Evolutionary conservation across 2,113 vertebrate genomes (phyloP).

Genomic region (Smithornis capensis): DNA sequence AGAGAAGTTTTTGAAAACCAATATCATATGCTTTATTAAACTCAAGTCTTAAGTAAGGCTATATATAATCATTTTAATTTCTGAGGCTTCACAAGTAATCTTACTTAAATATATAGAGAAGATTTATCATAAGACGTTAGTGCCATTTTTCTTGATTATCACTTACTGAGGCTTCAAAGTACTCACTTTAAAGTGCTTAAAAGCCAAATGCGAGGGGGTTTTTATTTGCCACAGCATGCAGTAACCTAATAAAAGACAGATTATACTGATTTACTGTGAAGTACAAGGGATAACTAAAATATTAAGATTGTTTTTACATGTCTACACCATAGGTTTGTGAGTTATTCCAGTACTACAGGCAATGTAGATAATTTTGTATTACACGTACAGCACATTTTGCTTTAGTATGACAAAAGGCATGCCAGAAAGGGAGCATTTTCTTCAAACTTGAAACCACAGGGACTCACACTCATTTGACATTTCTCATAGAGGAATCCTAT

Average conservation of each 20-base stretch:
- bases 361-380: not conserved
- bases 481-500: not conserved
- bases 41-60: constrained; percentile 30
- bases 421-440: not conserved
- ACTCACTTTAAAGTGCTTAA: constrained; percentile 39
- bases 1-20: constrained; percentile 19
- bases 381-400: not conserved
- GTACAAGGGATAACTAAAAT: constrained; percentile 5
- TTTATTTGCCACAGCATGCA: constrained; percentile 1
- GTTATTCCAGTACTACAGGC: not conserved
- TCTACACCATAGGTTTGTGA: not conserved
- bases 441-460: not conserved
- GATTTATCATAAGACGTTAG: constrained; percentile 40
- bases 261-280: constrained; percentile 31
- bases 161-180: constrained; percentile 37
- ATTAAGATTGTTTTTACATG: not conserved
- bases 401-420: not conserved
- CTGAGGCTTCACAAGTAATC: constrained; percentile 46
- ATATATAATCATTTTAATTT: constrained; percentile 60
- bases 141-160: constrained; percentile 54
- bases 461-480: not conserved
- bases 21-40: constrained; percentile 54
- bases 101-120: constrained; percentile 50
- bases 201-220: not conserved
- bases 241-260: constrained; percentile 54